Evolutionary conservation across 2,888 invertebrate genomes (phyloP), one percentile per base, ranked within the genome.

Genomic region (Acanthoscelides obtectus): DNA sequence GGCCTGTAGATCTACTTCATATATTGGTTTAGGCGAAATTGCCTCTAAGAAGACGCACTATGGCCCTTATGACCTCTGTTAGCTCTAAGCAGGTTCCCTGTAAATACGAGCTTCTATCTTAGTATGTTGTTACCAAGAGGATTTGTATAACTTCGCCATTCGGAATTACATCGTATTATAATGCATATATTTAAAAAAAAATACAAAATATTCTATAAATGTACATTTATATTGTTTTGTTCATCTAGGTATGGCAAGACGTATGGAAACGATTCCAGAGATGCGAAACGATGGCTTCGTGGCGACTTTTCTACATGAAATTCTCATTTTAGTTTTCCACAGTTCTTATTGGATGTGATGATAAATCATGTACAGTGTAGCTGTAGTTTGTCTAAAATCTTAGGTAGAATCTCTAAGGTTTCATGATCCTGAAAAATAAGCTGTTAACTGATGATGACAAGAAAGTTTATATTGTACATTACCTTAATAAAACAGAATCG

Each of bases 241-340:
- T 45, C 17, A 1, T 86, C 22, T 80, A 92, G 92, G 81, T 91
- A 90, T 84, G 94, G 94, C 6, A 91, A 91, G 82, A 94, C 94
- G 0, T 94, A 89, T 82, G 94, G 92, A 22, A 91, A 90, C 77
- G 92, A 92, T 79, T 91, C 93, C 0, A 87, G 90, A 78, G 90
- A 93, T 80, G 93, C 93, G 0, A 93, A 93, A 82, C 86, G 90
- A 75, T 93, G 93, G 91, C 85, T 94, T 68, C 88, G 91, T 67
- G 90, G 90, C 27, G 90, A 91, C 81, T 91, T 89, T 80, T 82
- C 86, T 27, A 75, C 78, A 67, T 79, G 72, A 77, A 72, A 22
- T 67, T 67, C 5, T 20, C 17, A 22, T 20, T 64, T 19, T 20
- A 67, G 25, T 17, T 67, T 67, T n/a, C 45, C 45, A 45, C 5